A percentile compares a stretch with the other conserved stretches of the same genome.
These are phyloP conservation scores for Apis cerana DNA, from an alignment of 1,140 invertebrate genomes.

Conservation along the genomic window DNA sequence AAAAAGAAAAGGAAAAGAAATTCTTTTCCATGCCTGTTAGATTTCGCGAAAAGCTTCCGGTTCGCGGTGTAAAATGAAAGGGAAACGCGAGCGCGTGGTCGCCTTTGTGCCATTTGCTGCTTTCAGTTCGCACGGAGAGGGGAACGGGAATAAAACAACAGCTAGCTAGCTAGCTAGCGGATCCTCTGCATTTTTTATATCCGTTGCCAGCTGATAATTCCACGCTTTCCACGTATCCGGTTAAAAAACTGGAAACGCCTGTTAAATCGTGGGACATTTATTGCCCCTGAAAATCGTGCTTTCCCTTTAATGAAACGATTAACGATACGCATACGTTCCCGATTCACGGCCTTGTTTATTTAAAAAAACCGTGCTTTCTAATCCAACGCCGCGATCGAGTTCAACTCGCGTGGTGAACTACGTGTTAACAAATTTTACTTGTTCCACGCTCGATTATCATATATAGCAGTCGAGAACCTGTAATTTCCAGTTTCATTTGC, in stretches of 20 bases:
- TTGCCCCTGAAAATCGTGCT: not conserved
- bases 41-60: constrained; percentile 12
- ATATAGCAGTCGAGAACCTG: not conserved
- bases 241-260: not conserved
- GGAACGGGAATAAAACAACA: not conserved
- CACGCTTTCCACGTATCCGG: not conserved
- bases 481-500: constrained; percentile 22
- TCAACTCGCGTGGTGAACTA: not conserved
- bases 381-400: not conserved
- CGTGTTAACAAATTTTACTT: constrained; percentile 4
- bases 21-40: not conserved
- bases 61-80: constrained; percentile 11
- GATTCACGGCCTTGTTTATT: not conserved
- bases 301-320: constrained; percentile 20
- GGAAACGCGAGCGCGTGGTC: not conserved
- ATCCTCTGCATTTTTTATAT: not conserved
- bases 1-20: no score
- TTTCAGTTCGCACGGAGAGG: not conserved
- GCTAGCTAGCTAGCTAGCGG: no score
- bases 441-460: constrained; percentile 1
- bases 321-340: not conserved
- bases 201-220: not conserved
- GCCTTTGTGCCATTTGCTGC: constrained; percentile 23
- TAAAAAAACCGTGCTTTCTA: constrained; percentile 3
- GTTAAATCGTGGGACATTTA: constrained; percentile 13